Base-by-base conservation (phyloP, 2,113 vertebrate species). In the Buteo buteo region DNA sequence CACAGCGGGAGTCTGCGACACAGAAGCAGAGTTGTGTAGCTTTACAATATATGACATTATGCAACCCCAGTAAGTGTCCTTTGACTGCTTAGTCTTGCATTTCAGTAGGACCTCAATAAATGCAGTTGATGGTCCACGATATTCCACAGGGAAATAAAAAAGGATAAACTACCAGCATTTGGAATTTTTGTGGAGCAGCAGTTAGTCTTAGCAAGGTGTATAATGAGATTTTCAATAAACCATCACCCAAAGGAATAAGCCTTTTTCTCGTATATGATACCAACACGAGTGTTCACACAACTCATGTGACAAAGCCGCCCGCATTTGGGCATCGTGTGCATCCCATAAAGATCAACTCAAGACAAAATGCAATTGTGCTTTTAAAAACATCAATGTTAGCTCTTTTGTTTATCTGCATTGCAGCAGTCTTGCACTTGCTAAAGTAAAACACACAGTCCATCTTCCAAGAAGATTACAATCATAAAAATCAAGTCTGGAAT, bases 151-250 rank as follows among this genome's bases (percentile, higher is more conserved):
- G 94, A 95, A 97, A 96, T 96, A 93, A 95, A 91, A 92, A 92
- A 69, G 93, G 90, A 52, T 52, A 86, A 93, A 93, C 72, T 71
- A 57, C 38, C 87, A 32, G 76, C 65, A 22, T 88, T 90, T 66
- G 73, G 88, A 61, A 55, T 52, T 84, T 82, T 42, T 38, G 81
- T 61, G 58, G 65, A 31, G 84, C 82, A 54, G 94, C 88, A 28
- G 50, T 59, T 82, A 2, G 0, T 88, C 87, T 94, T 45, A 17
- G 69, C 57, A 64, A 94, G 94, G 94, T 94, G 86, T 22, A 16
- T 85, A 95, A 96, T 77, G 93, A 95, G 90, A 80, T 88, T 88
- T 96, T 82, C 93, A 91, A 96, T 94, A 97, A 93, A 59, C 22
- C n/a, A 14, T 13, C 64, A 29, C 91, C 89, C 87, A 29, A 62